Base-by-base conservation (phyloP, 2,113 vertebrate genomes). In the Tychaedon coryphoeus region DNA sequence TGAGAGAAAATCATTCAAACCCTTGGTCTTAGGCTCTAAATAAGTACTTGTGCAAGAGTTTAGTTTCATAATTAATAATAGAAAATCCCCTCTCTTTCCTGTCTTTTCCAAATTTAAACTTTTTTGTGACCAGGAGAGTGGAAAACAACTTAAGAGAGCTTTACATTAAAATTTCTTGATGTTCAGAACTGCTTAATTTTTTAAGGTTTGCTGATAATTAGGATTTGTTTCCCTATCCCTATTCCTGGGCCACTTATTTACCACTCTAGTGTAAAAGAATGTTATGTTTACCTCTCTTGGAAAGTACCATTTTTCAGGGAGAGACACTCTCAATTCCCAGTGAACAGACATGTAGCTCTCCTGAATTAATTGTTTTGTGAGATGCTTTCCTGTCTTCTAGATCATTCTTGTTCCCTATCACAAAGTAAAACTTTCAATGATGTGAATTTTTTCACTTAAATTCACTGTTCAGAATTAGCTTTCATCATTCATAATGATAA, bases 51-150 rank as follows among this genome's bases (percentile, higher is more conserved):
- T 29, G 25, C 9, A 61, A 57, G 3, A 48, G 8, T 43, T 79
- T 24, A 34, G 16, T 19, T 79, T 42, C 19, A 54, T 6, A 4
- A 16, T 50, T 51, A 33, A 5, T 31, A 38, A 26, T 0, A 3
- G 23, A n/a, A 71, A 57, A 28, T 51, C 3, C 1, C 61, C 7
- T 87, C 9, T 14, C 3, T 89, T 91, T 92, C 11, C 19, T 12
- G 43, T 2, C 5, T 61, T 80, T n/a, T 73, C 12, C 7, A 40
- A 14, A 36, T 81, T 81, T 45, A 43, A 77, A 31, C 1, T 36
- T 8, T 34, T 40, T 4, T 14, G 9, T 45, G 5, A 1, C 1
- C 3, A n/a, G 7, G 22, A 50, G n/a, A 51, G 2, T 15, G 16
- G 5, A 48, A 7, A 45, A 7, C 3, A 53, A 40, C 3, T 66